Evolutionary conservation across 2,888 invertebrate species (phyloP), one percentile per base, ranked within the genome.

Genomic region (Teleiodes luculella): DNA sequence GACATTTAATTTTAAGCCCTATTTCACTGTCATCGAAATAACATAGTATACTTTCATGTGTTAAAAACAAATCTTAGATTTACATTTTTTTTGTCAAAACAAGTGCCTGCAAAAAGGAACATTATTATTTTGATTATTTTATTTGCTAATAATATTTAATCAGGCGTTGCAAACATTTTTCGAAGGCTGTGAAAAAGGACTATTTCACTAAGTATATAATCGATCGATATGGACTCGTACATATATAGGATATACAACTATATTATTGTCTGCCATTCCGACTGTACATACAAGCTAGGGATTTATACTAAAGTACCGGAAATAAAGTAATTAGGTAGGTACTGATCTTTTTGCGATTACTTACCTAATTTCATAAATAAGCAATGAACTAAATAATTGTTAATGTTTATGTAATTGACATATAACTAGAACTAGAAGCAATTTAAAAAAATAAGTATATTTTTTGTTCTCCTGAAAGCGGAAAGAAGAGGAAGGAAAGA

Each of bases 401-500:
- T 24, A 24, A 24, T 24, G 24, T 24, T 4, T 24, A 8, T 11
- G n/a, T 33, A 33, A 33, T 33, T 33, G 33, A 33, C 33, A 8
- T 33, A n/a, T 8, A 6, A 33, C 33, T 33, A 8, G n/a, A 33
- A 33, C 2, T 33, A 11, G 10, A 11, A 33, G 33, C 33, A 33
- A 33, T 33, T 33, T 33, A n/a, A 33, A 3, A 6, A 33, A 11
- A 11, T 3, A n/a, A 33, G 33, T 33, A 24, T n/a, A n/a, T n/a
- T n/a, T n/a, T n/a, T n/a, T n/a, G n/a, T n/a, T n/a, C n/a, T n/a
- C n/a, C n/a, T n/a, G n/a, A n/a, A 14, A 13, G 1, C 16, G 11
- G 11, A 11, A 18, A 6, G 13, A 16, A 37, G 16, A 37, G 62
- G 59, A 35, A 58, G 61, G 64, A 57, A 56, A 45, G 58, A 64